These are phyloP conservation scores for Burhinus oedicnemus DNA, from an alignment of 2,113 vertebrate genomes.

Conservation along the genomic window DNA sequence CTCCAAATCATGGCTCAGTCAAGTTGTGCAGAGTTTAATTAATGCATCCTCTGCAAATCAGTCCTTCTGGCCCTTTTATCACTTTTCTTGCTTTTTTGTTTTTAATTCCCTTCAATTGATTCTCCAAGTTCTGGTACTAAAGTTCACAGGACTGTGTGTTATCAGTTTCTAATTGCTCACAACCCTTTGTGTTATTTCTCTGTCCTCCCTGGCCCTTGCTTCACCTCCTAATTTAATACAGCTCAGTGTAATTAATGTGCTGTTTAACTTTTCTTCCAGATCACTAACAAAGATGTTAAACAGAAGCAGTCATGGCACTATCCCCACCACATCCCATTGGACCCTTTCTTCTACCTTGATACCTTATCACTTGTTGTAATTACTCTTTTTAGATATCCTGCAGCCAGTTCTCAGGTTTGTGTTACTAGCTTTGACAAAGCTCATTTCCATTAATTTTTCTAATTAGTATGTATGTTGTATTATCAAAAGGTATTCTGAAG, in stretches of 20 bases:
- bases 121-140: neutral
- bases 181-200: slow-evolving; percentile 32
- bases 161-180: slow-evolving; percentile 22
- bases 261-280: slow-evolving; percentile 51
- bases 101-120: slow-evolving; percentile 16
- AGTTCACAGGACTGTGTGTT: slow-evolving; percentile 7
- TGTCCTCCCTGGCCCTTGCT: slow-evolving; percentile 2
- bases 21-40: slow-evolving; percentile 16
- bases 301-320: slow-evolving; percentile 9
- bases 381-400: neutral
- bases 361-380: slow-evolving; percentile 14
- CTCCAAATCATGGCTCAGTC: neutral
- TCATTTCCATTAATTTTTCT: neutral
- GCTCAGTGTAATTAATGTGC: slow-evolving; percentile 46
- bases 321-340: neutral
- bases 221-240: slow-evolving; percentile 59
- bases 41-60: neutral
- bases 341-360: neutral
- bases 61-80: slow-evolving; percentile 17
- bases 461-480: neutral
- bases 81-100: neutral
- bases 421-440: neutral
- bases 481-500: neutral
- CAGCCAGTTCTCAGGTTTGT: neutral
- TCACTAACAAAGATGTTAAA: slow-evolving; percentile 52